Percentiles rank a stretch among this genome's conserved stretches.
Evolutionary conservation across 2,113 vertebrate species (phyloP).

Genomic region (Gymnobelideus leadbeateri): DNA sequence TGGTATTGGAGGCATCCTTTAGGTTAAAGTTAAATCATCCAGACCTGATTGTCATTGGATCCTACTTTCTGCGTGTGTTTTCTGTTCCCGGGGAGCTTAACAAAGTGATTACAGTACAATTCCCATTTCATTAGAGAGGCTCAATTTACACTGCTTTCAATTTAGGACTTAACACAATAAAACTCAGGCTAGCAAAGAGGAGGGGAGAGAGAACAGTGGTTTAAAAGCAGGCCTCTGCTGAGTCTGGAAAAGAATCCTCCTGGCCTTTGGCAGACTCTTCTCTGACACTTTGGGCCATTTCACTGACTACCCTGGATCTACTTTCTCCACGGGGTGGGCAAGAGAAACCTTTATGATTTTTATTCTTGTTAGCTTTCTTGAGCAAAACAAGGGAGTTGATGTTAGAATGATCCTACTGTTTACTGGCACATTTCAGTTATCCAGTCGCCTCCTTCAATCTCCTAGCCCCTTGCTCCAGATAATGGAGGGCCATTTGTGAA

Average conservation of each 20-base stretch:
- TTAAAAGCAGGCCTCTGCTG: neutral
- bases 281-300: neutral
- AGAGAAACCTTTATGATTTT: neutral
- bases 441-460: neutral
- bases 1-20: neutral
- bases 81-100: neutral
- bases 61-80: neutral
- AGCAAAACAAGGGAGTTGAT: neutral
- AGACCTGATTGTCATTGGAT: neutral
- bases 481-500: neutral
- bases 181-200: neutral
- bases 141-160: neutral
- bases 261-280: neutral
- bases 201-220: neutral
- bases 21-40: neutral
- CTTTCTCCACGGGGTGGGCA: neutral
- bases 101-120: neutral
- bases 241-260: accelerated
- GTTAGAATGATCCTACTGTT: neutral
- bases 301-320: neutral
- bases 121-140: neutral
- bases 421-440: neutral
- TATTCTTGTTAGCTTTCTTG: neutral
- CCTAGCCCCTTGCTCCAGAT: no score
- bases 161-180: neutral